Evolutionary conservation across 2,888 invertebrate genomes (phyloP), one percentile per base, ranked within the genome.

Genomic region (Tetragonisca angustula): DNA sequence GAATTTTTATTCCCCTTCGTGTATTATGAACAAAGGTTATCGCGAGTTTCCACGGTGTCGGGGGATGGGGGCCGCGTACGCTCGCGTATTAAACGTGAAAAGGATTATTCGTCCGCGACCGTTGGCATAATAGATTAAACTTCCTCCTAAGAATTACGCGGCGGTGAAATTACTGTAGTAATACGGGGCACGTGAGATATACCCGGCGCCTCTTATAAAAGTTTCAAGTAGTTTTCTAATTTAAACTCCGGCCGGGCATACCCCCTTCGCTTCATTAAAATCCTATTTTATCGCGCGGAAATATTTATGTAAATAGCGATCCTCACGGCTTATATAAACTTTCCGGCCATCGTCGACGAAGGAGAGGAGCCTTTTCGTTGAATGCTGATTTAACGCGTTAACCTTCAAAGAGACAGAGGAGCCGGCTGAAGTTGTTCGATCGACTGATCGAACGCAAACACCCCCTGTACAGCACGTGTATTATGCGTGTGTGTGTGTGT

Each of bases 211-310:
- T 75, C 82, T 65, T 70, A 68, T 75, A 84, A 89, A 89, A 87
- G 73, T 88, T 87, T 85, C 82, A 68, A 87, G 81, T 68, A 79
- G 85, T 82, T 88, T 89, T 84, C 85, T 85, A 89, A 89, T 89
- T 85, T 85, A 85, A 87, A 76, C 78, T 82, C 88, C 61, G 21
- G n/a, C 61, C 56, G 27, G 56, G 75, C 79, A 56, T 67, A 49
- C 61, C 43, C 43, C 43, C 67, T 36, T 27, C 43, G 82, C 75
- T 85, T 87, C 89, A 84, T 88, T 87, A 89, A 85, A 87, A 73
- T 64, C 21, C 76, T 54, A 77, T 83, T 81, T 76, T 75, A 62
- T 71, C 73, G 78, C 68, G 74, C 71, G 72, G 69, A 79, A 86
- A 84, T 89, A 86, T 89, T 87, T 82, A 77, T 78, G 85, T 80